phyloP scores from a whole-genome alignment of 2,113 vertebrate genomes.

The Pholis gunnellus region DNA sequence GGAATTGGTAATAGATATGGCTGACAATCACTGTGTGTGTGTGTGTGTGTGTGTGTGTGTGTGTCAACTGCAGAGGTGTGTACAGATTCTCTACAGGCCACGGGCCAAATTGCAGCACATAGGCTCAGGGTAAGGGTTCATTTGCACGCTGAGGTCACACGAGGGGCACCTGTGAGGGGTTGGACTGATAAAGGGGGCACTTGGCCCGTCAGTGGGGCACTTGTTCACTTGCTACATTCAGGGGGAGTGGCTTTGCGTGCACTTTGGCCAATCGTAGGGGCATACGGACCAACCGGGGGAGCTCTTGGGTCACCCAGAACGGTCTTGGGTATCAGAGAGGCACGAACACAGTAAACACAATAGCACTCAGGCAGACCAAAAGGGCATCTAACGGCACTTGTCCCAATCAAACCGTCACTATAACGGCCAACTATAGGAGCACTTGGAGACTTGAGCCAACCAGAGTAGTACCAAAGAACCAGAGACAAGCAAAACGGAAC shows the following conservation, averaged over 20 bases:
- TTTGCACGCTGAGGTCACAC: not conserved
- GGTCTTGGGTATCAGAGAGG: not conserved
- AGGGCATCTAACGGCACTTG: not conserved
- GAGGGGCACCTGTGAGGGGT: not conserved
- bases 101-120: not conserved
- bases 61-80: slow-evolving; percentile 2
- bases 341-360: not conserved
- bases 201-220: not conserved
- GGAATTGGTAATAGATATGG: slow-evolving; percentile 50
- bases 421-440: not conserved
- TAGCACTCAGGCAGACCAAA: not conserved
- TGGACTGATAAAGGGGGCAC: not conserved
- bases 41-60: slow-evolving; percentile 3
- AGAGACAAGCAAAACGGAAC: not conserved
- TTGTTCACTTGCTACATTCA: not conserved
- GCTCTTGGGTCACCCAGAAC: not conserved
- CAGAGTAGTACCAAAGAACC: too few relatives aligned
- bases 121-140: not conserved
- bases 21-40: slow-evolving; percentile 36
- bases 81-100: not conserved
- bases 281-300: not conserved
- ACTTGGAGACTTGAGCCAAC: not conserved
- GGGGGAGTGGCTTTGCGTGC: not conserved
- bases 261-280: not conserved
- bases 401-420: not conserved